Conservation (phyloP, 2,888 invertebrate genomes). For the Trissolcus brochymenae region DNA sequence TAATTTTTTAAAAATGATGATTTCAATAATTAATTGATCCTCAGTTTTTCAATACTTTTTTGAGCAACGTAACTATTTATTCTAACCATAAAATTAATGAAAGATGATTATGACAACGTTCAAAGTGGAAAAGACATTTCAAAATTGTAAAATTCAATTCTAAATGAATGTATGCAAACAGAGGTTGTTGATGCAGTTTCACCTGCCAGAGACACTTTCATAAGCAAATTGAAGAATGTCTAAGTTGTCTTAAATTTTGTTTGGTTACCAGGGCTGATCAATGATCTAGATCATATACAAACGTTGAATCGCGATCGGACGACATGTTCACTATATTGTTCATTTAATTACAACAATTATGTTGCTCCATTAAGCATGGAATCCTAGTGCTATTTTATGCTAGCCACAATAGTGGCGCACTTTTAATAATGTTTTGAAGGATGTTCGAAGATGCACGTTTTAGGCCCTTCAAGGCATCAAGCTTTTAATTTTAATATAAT, state of each 20-base stretch:
- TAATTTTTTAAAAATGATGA: too few species aligned
- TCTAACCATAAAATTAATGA: conserved; percentile 9
- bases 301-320: conserved; percentile 51
- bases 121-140: conserved; percentile 1
- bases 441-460: conserved; percentile 48
- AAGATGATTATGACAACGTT: background rate
- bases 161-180: background rate
- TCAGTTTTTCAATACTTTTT: conserved; percentile 5
- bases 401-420: conserved; percentile 24
- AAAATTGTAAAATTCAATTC: background rate
- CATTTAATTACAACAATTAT: conserved; percentile 51
- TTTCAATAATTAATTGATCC: too few species aligned
- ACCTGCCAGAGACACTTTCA: too few species aligned
- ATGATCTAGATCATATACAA: conserved; percentile 31
- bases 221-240: too few species aligned
- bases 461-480: conserved; percentile 42
- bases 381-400: conserved; percentile 38
- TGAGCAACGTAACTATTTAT: conserved; percentile 30
- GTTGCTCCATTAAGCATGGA: conserved; percentile 50
- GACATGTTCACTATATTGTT: conserved; percentile 53
- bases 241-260: too few species aligned
- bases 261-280: conserved; percentile 2
- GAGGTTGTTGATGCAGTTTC: conserved; percentile 1
- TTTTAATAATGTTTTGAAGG: conserved; percentile 38
- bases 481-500: conserved; percentile 22